phyloP scores from a whole-genome alignment of 1,140 invertebrate species.

The Leptonema lineaticorne region DNA sequence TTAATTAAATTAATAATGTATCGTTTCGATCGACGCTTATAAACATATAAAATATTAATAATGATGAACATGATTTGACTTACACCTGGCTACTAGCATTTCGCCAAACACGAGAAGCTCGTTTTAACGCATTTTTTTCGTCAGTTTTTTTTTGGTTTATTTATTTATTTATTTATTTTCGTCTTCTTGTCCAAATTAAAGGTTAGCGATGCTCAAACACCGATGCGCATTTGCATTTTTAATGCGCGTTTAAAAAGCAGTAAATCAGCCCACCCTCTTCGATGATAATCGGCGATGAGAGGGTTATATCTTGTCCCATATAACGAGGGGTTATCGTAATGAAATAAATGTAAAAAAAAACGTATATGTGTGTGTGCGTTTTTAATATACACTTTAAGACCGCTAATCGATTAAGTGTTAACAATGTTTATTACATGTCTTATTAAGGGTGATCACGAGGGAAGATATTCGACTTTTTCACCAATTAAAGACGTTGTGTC shows the following conservation, averaged over 20 bases:
- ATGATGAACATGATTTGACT: no score
- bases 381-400: neutral
- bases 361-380: no score
- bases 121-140: neutral
- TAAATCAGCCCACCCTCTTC: neutral
- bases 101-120: neutral
- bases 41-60: no score
- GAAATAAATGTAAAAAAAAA: neutral
- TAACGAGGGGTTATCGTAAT: neutral
- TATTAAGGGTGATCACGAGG: no score
- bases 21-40: no score
- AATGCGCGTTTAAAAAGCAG: slow-evolving; percentile 11
- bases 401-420: slow-evolving; percentile 16
- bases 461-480: no score
- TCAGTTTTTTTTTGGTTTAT: no score
- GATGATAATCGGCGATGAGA: neutral
- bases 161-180: no score
- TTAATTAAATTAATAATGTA: no score
- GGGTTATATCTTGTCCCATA: neutral
- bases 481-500: slow-evolving; percentile 3
- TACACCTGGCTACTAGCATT: neutral
- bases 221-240: slow-evolving; percentile 2
- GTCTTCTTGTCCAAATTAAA: slow-evolving; percentile 4
- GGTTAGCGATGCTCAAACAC: slow-evolving; percentile 11
- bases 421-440: neutral